phyloP scores from a whole-genome alignment of 2,888 invertebrate genomes.

The Anaspis maculata region DNA sequence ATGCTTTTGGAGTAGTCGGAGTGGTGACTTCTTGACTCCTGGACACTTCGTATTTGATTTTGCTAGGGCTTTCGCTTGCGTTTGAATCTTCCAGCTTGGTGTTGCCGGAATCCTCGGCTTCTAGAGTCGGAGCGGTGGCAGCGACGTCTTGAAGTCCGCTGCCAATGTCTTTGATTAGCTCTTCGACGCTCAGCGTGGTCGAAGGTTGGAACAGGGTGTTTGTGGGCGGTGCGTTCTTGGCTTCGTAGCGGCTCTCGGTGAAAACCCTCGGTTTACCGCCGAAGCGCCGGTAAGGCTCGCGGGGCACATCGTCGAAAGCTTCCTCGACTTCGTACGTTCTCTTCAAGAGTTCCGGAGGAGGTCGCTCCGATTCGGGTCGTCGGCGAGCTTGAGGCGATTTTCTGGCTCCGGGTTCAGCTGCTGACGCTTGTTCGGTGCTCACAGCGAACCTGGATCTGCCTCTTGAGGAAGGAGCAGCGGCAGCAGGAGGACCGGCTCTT shows the following conservation, averaged over 20 bases:
- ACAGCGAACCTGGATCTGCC: conserved; percentile 35
- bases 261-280: conserved; percentile 31
- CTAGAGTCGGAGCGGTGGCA: conserved; percentile 4
- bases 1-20: background rate
- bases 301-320: conserved; percentile 35
- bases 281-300: conserved; percentile 24
- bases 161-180: conserved; percentile 14
- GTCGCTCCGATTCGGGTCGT: background rate
- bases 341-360: background rate
- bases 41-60: background rate
- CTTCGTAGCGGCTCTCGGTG: conserved; percentile 33
- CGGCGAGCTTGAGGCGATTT: no score
- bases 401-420: no score
- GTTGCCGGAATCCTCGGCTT: no score
- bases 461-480: conserved; percentile 22
- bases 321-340: conserved; percentile 37
- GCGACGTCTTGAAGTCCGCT: background rate
- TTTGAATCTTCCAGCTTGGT: no score
- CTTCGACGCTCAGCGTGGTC: conserved; percentile 10
- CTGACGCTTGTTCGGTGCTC: background rate
- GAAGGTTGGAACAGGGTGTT: conserved; percentile 10
- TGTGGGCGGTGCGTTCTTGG: conserved; percentile 22
- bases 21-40: conserved; percentile 6
- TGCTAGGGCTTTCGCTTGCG: no score
- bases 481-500: no score